A percentile compares a stretch with the other conserved stretches of the same genome.
Evolutionary conservation across 2,113 vertebrate species (phyloP).

Genomic region (Cranoglanis bouderius): DNA sequence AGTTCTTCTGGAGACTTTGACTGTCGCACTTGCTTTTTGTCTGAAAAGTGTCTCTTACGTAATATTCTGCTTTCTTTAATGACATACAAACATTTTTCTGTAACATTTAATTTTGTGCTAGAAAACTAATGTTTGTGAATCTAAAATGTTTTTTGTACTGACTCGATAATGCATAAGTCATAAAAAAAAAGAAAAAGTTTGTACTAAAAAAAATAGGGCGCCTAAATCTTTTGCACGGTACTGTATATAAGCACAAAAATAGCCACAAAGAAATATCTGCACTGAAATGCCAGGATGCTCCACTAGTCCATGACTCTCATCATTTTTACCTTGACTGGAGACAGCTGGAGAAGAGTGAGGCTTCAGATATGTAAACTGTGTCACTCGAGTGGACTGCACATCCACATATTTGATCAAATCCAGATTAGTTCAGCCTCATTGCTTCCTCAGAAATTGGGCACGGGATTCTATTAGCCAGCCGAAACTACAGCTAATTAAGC

Average conservation of each 20-base stretch:
- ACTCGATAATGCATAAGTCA: too few species aligned
- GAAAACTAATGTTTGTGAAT: too few species aligned
- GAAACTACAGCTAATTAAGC: slow-evolving; percentile 58
- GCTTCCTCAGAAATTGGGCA: slow-evolving; percentile 54
- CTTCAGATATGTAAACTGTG: slow-evolving; percentile 45
- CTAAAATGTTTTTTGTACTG: too few species aligned
- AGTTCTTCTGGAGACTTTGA: too few species aligned
- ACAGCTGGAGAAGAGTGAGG: not conserved
- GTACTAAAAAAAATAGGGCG: too few species aligned
- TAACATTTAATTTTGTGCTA: too few species aligned
- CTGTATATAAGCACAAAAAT: not conserved
- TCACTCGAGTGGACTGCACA: slow-evolving; percentile 37
- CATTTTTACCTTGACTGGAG: slow-evolving; percentile 11
- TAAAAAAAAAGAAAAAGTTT: too few species aligned
- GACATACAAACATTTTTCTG: too few species aligned
- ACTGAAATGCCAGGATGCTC: slow-evolving; percentile 11
- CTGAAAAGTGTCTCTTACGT: too few species aligned
- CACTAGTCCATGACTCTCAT: not conserved
- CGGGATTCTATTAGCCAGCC: slow-evolving; percentile 56
- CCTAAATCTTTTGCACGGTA: too few species aligned
- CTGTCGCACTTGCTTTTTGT: too few species aligned
- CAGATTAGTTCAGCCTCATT: slow-evolving; percentile 58
- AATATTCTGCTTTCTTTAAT: too few species aligned
- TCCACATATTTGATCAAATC: slow-evolving; percentile 60
- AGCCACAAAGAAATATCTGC: not conserved